Conservation (phyloP, 2,888 invertebrate genomes). For the Argyra leucocephala region DNA sequence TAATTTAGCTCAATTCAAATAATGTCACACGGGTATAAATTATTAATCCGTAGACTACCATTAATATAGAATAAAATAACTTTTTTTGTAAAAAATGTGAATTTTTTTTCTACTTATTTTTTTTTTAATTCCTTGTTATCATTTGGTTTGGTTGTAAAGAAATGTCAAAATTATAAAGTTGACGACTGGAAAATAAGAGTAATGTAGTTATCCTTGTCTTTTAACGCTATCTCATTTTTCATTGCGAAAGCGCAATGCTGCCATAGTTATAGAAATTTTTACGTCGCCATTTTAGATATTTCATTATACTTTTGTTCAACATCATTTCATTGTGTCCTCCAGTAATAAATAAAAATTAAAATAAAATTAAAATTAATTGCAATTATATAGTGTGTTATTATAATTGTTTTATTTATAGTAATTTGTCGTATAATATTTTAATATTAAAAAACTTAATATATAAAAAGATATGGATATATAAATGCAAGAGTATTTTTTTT, state of each 20-base stretch:
- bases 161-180: too few relatives aligned
- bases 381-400: background rate
- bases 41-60: too few relatives aligned
- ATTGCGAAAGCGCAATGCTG: background rate
- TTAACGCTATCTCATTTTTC: background rate
- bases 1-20: too few relatives aligned
- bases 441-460: background rate
- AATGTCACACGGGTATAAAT: too few relatives aligned
- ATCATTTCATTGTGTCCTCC: conserved; percentile 3
- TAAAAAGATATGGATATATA: background rate
- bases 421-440: background rate
- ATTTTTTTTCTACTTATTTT: too few relatives aligned
- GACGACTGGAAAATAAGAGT: too few relatives aligned
- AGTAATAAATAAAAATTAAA: conserved; percentile 3
- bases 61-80: too few relatives aligned
- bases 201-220: background rate
- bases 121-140: too few relatives aligned
- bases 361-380: conserved; percentile 1
- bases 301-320: conserved; percentile 6
- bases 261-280: background rate
- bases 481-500: background rate
- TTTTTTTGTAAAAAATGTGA: too few relatives aligned
- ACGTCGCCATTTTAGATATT: background rate
- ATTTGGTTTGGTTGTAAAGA: too few relatives aligned
- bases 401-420: background rate